Percentiles rank a stretch among this genome's conserved stretches.
Evolutionary conservation across 2,113 vertebrate genomes (phyloP).

Genomic region (Tachysurus vachellii): DNA sequence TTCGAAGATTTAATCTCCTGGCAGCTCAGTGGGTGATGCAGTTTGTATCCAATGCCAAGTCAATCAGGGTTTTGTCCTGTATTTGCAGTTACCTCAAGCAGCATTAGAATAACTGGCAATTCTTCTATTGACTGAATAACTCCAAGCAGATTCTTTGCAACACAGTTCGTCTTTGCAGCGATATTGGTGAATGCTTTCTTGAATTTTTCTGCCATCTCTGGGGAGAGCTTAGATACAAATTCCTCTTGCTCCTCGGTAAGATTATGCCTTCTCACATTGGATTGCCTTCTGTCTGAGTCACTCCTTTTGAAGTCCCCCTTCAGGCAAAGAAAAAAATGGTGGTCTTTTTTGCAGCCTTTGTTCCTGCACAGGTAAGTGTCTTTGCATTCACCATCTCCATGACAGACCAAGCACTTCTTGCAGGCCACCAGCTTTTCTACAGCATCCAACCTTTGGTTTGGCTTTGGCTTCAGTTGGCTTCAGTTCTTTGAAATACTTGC

Average conservation of each 20-base stretch:
- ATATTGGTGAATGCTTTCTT: conserved; percentile 46
- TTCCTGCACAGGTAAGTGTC: conserved; percentile 44
- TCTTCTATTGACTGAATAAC: neutral
- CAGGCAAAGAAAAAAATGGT: conserved; percentile 3
- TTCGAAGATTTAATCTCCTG: conserved; percentile 16
- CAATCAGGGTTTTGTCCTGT: conserved; percentile 48
- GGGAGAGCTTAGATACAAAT: conserved; percentile 24
- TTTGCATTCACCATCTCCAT: conserved; percentile 1
- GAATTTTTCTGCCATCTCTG: conserved; percentile 34
- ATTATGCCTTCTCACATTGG: no score
- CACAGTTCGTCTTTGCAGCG: neutral
- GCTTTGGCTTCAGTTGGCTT: neutral
- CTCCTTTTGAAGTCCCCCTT: neutral
- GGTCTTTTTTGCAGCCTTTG: conserved; percentile 16
- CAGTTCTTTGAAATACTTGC: no score
- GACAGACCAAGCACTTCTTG: conserved; percentile 25
- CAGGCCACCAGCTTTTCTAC: conserved; percentile 22
- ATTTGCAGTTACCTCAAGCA: conserved; percentile 49
- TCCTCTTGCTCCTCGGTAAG: conserved; percentile 4
- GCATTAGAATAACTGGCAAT: conserved; percentile 44
- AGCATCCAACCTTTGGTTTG: conserved; percentile 9
- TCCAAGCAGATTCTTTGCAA: no score
- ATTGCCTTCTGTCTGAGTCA: neutral
- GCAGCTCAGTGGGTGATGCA: conserved; percentile 43
- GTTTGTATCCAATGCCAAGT: conserved; percentile 43